These are phyloP conservation scores for Hypsopygia costalis DNA, from an alignment of 2,888 invertebrate species.

Conservation along the genomic window DNA sequence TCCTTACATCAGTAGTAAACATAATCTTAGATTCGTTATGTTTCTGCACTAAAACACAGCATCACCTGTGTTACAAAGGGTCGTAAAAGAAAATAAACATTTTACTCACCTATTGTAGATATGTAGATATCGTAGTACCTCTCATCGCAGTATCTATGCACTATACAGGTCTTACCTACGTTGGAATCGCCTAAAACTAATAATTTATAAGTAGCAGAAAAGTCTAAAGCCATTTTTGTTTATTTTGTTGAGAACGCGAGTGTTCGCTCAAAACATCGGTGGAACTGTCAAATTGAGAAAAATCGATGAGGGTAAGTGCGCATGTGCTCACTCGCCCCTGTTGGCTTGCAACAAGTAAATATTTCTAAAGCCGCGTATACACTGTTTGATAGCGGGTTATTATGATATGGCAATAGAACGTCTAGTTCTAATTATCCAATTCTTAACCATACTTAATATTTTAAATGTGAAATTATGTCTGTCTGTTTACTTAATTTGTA, in stretches of 20 bases:
- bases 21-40: constrained; percentile 42
- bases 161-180: constrained; percentile 94
- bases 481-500: no score
- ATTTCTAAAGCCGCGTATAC: constrained; percentile 22
- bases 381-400: neutral
- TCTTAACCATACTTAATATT: no score
- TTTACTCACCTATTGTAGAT: constrained; percentile 91
- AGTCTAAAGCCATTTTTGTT: constrained; percentile 89
- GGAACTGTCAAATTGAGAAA: constrained; percentile 76
- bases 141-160: constrained; percentile 94
- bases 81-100: constrained; percentile 60
- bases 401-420: no score
- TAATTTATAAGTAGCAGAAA: constrained; percentile 92
- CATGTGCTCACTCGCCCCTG: constrained; percentile 55
- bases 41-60: constrained; percentile 44
- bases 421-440: no score
- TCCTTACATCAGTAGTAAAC: constrained; percentile 42
- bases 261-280: constrained; percentile 65
- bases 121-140: constrained; percentile 95
- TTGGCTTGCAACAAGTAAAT: constrained; percentile 52
- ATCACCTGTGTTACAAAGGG: constrained; percentile 61
- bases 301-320: constrained; percentile 69
- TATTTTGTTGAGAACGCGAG: constrained; percentile 63
- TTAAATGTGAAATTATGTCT: no score
- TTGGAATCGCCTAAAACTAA: constrained; percentile 93